phyloP scores from a whole-genome alignment of 1,140 invertebrate species.

The Tetranychus urticae region DNA sequence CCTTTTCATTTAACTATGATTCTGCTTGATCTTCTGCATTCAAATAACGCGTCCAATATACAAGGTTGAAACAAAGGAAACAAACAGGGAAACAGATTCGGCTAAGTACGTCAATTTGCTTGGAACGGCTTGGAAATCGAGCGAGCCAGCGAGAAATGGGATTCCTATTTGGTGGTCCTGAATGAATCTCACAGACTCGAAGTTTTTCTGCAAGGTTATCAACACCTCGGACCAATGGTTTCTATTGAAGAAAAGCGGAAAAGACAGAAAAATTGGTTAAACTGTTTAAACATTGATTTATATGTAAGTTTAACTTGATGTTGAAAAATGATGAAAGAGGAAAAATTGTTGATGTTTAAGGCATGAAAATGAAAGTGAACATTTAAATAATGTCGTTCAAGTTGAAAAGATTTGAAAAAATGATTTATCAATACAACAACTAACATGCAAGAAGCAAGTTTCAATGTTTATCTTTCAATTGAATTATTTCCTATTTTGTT shows the following conservation, averaged over 20 bases:
- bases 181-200: slow-evolving; percentile 9
- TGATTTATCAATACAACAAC: too few relatives aligned
- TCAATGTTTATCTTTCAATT: too few relatives aligned
- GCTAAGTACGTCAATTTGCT: slow-evolving; percentile 84
- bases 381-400: too few relatives aligned
- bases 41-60: slow-evolving; percentile 79
- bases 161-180: slow-evolving; percentile 26
- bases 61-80: slow-evolving; percentile 79
- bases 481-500: too few relatives aligned
- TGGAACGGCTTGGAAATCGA: slow-evolving; percentile 71
- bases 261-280: neutral
- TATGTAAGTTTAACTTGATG: too few relatives aligned
- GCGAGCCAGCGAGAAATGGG: slow-evolving; percentile 79
- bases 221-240: slow-evolving; percentile 51
- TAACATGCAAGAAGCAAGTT: too few relatives aligned
- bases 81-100: slow-evolving; percentile 77
- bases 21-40: slow-evolving; percentile 46
- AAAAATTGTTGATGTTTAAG: too few relatives aligned
- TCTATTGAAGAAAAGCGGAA: slow-evolving; percentile 25
- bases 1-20: neutral
- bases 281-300: too few relatives aligned
- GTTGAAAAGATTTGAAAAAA: too few relatives aligned
- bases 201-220: slow-evolving; percentile 41
- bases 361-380: too few relatives aligned
- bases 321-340: too few relatives aligned